A percentile compares a stretch with the other conserved stretches of the same genome.
These are phyloP conservation scores for Drosophila mojavensis DNA, from an alignment of 1,140 invertebrate genomes.

Conservation along the genomic window DNA sequence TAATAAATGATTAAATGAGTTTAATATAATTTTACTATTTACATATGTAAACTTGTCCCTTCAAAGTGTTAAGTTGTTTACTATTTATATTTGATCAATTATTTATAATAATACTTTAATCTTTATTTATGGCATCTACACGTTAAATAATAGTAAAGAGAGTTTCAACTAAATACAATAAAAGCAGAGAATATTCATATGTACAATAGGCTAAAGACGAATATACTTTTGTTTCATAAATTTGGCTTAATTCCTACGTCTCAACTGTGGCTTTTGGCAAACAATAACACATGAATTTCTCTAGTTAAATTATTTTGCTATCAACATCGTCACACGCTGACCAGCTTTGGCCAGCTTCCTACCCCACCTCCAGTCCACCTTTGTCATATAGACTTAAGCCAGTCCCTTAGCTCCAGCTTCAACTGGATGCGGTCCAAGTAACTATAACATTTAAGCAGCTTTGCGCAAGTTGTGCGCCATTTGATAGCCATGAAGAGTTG, in stretches of 20 bases:
- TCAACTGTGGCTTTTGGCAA: conserved; percentile 20
- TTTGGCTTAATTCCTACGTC: conserved; percentile 3
- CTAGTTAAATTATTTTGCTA: conserved; percentile 67
- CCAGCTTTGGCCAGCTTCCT: conserved; percentile 33
- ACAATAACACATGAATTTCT: conserved; percentile 64
- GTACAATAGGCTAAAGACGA: no score
- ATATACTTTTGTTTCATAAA: no score
- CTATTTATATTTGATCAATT: no score
- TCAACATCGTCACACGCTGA: conserved; percentile 59
- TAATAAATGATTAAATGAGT: no score
- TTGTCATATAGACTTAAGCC: conserved; percentile 37
- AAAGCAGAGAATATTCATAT: no score
- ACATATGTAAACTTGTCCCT: no score
- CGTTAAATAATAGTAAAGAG: no score
- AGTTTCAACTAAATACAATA: no score
- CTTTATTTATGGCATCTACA: no score
- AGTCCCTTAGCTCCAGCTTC: neutral
- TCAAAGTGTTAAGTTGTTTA: no score
- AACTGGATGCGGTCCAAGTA: conserved; percentile 54
- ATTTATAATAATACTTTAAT: no score
- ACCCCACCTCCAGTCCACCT: conserved; percentile 35
- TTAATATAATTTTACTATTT: no score
- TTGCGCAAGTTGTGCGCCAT: conserved; percentile 64
- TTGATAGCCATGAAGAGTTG: conserved; percentile 57
- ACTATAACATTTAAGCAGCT: conserved; percentile 79